A percentile compares a stretch with the other conserved stretches of the same genome.
phyloP scores from a whole-genome alignment of 1,140 invertebrate species.

The Cataglyphis hispanica region DNA sequence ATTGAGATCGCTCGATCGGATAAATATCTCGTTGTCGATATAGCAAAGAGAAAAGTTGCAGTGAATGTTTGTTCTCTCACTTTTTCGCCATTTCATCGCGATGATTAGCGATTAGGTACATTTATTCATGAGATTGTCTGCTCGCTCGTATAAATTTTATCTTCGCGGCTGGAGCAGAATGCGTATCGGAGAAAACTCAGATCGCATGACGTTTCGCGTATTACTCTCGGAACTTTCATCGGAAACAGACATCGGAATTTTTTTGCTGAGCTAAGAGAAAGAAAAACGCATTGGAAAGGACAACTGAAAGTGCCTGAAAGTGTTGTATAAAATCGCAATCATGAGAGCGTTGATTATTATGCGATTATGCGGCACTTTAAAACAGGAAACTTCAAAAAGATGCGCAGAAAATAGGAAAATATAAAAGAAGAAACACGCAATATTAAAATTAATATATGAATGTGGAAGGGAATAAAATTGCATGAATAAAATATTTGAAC shows the following conservation, averaged over 20 bases:
- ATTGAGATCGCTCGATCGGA: not conserved
- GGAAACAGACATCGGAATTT: not conserved
- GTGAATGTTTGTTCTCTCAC: slow-evolving; percentile 36
- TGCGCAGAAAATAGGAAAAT: not conserved
- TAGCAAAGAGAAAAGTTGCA: slow-evolving; percentile 27
- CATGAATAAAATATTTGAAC: slow-evolving; percentile 15
- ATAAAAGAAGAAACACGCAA: not conserved
- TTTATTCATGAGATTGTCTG: slow-evolving; percentile 67
- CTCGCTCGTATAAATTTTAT: slow-evolving; percentile 53
- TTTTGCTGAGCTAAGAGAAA: not conserved
- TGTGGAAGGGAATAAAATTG: not conserved
- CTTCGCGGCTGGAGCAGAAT: not conserved
- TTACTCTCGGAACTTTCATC: not conserved
- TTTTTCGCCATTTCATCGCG: slow-evolving; percentile 20
- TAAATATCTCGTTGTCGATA: slow-evolving; percentile 18
- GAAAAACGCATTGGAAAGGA: not conserved
- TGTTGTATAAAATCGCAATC: not conserved
- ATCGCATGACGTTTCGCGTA: not conserved
- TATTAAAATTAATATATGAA: slow-evolving; percentile 22
- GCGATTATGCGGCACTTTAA: not conserved
- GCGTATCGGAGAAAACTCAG: not conserved
- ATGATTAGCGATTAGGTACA: slow-evolving; percentile 11
- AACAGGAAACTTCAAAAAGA: not conserved
- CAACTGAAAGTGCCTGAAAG: not conserved
- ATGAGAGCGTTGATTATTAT: not conserved